Conservation (phyloP, 64 coral and sea anemone species). For the Stichodactyla helianthus region DNA sequence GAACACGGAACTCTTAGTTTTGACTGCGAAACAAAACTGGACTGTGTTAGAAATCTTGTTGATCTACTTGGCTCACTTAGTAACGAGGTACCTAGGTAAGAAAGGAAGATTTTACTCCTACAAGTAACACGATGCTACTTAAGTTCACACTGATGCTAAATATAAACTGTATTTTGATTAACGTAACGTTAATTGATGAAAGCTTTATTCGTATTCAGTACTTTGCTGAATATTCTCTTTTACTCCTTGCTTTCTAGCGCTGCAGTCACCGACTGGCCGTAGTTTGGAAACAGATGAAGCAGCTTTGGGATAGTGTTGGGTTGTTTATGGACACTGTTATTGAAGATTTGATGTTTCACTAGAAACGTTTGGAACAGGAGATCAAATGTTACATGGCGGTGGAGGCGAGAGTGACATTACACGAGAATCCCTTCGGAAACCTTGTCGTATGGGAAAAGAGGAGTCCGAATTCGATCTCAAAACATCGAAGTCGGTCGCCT, state of each 20-base stretch:
- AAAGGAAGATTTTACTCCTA: neutral
- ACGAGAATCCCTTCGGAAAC: conserved; percentile 90
- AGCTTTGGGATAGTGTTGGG: neutral
- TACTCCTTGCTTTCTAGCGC: conserved; percentile 19
- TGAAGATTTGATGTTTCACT: neutral
- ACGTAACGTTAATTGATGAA: conserved; percentile 96
- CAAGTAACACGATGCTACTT: conserved; percentile 38
- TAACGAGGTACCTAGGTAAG: neutral
- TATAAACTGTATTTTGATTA: conserved; percentile 97
- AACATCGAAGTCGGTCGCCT: conserved; percentile 67
- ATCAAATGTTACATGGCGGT: conserved; percentile 96
- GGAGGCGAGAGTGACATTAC: conserved; percentile 69
- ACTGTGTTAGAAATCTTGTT: neutral
- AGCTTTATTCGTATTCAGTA: conserved; percentile 86
- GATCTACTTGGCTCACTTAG: neutral
- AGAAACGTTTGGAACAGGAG: conserved; percentile 46
- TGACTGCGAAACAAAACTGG: neutral
- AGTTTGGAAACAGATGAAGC: conserved; percentile 54
- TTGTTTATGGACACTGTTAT: neutral
- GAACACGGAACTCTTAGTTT: conserved; percentile 81
- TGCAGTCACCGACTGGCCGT: neutral
- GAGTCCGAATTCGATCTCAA: conserved; percentile 52
- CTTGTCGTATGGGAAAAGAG: conserved; percentile 83
- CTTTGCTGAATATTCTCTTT: conserved; percentile 34
- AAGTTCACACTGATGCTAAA: conserved; percentile 67